Base-by-base conservation (phyloP, 2,113 vertebrate genomes). In the crab-eating macaque (Macaca fascicularis) region DNA sequence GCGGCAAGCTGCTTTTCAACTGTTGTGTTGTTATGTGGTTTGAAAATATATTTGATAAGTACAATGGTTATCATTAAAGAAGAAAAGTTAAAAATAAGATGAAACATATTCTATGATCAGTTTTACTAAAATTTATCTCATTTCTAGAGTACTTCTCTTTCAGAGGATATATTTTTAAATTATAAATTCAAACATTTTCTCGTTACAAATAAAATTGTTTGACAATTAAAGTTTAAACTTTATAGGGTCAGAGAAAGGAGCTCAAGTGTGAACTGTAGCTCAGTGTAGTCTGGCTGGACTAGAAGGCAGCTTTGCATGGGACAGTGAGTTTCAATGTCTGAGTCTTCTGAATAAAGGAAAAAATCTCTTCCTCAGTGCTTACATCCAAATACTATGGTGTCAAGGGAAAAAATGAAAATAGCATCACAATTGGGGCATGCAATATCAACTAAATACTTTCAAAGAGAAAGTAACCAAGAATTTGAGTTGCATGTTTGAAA, bases 401-500 rank as follows among this genome's bases (percentile, higher is more conserved):
- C 38, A 89, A 48, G 3, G 57, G 55, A 32, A 52, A 69, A 81
- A 43, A 45, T 43, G 16, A 93, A 94, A 90, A 82, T 35, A 89
- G 40, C 17, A 1, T 35, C 52, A 32, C 12, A 87, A 35, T 9
- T 50, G 57, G 89, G 76, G 55, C 10, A 87, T 20, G 22, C 43
- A 69, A 69, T 55, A 94, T 69, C 35, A 94, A 67, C 50, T 67
- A 76, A 78, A 38, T 57, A 72, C 76, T 97, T 89, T 52, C 64
- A 90, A 94, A 93, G 50, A 93, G 43, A 81, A 86, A 89, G 40
- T 83, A 45, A 69, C 69, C 61, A 92, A 61, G 23, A 87, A 81
- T 93, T 57, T 93, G 74, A 97, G 59, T 61, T 69, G 2, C n/a
- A 61, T 79, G 9, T 87, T 94, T 96, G 64, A 91, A 96, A 82